Base-by-base conservation (phyloP, 2,797 vertebrate genomes). In the Melanotaenia nigrans region DNA sequence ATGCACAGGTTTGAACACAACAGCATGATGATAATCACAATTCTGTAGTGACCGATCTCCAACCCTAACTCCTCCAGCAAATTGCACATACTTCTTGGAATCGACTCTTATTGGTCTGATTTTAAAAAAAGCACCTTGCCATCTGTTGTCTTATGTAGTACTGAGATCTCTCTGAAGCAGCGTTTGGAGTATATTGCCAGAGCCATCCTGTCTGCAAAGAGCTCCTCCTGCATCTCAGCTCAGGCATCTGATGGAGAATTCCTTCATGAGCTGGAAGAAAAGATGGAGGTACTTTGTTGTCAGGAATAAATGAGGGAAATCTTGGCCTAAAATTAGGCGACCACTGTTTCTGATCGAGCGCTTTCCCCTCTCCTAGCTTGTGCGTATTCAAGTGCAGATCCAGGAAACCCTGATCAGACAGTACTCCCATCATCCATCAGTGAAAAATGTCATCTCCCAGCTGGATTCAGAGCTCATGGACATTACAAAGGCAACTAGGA, bases 201-300 rank as follows among this genome's bases (percentile, higher is more conserved):
- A 71, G 98, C 98, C 80, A 99, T 99, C 86, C 94, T 99, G 75
- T 99, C 98, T 56, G 98, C 98, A 5, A 99, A 97, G 93, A 99
- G 98, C 74, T 99, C 96, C 38, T 97, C 97, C 63, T 94, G 95
- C 38, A 91, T 97, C 82, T 97, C 96, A 0, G 95, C 96, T 1
- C 94, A 97, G 86, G 96, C 96, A n/a, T 95, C 97, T 2, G 96
- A 99, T 28, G 98, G 98, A 28, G 97, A 99, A 93, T 99, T 99
- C 79, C 94, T 99, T n/a, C 97, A 99, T 54, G 97, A 99, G 72
- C 90, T 99, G 65, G 97, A 99, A 82, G 98, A 99, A 79, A 99
- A 97, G 90, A 99, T 99, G 97, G 98, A 99, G 95, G 98, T 98
- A 85, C 73, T 81, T 24, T 0, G 4, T 20, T 1, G 8, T 22